Base-by-base conservation (phyloP, 2,888 invertebrate genomes). In the Drosophila merina region DNA sequence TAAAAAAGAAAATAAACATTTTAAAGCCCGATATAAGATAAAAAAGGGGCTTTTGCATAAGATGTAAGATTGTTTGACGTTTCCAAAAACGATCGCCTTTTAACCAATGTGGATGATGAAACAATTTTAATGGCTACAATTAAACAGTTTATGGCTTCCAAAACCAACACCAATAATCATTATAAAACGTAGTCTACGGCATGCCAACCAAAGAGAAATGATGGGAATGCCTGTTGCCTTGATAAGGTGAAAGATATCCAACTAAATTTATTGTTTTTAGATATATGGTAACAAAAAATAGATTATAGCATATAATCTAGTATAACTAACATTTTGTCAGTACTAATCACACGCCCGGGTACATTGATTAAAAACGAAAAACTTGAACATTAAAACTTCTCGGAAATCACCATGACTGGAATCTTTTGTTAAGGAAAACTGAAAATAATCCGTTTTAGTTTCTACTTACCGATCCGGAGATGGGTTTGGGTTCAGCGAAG, bases 401-500 rank as follows among this genome's bases (percentile, higher is more conserved):
- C 12, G 6, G 2, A n/a, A 6, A 36, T 36, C 36, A 36, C n/a
- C 30, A 52, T 52, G 12, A 51, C 26, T 26, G 6, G n/a, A 36
- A 12, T 12, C 12, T 12, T 36, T 36, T 5, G 5, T 28, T 28
- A n/a, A 36, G n/a, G 4, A 12, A 36, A n/a, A n/a, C n/a, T n/a
- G n/a, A n/a, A n/a, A n/a, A n/a, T n/a, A n/a, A n/a, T n/a, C n/a
- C n/a, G n/a, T n/a, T n/a, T n/a, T n/a, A n/a, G n/a, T 36, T 14
- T 47, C 40, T 28, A 87, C 90, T 88, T 88, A 92, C 90, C 78
- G 84, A 77, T 76, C 89, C 90, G 57, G 86, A 79, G 52, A 91
- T 82, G 12, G 91, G 83, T 75, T 91, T 91, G 14, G 92, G 92
- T 69, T 92, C 92, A 31, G 86, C 88, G 67, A 91, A 92, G 10